Evolutionary conservation across 92 coral and sea anemone species (phyloP).

Genomic region (Palythoa caribaeorum): DNA sequence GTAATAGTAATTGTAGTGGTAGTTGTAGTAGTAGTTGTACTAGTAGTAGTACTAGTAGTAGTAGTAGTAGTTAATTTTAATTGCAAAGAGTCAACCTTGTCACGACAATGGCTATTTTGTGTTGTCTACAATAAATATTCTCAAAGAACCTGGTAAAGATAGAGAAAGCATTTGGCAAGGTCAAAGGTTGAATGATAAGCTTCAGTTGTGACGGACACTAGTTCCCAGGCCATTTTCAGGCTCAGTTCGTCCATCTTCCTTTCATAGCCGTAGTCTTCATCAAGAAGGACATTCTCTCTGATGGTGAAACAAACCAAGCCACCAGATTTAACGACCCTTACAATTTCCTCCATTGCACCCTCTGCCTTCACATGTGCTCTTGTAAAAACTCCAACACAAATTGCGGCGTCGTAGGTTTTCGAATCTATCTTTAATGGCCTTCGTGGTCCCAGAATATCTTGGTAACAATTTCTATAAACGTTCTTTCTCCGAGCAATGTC

Average conservation of each 20-base stretch:
- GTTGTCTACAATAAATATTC: background rate
- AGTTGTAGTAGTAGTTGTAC: too few relatives aligned
- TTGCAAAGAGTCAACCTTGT: too few relatives aligned
- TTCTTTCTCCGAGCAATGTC: constrained; percentile 79
- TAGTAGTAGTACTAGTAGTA: too few relatives aligned
- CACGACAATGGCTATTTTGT: background rate
- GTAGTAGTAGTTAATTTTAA: too few relatives aligned
- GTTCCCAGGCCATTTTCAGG: constrained; percentile 73
- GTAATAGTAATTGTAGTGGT: too few relatives aligned
- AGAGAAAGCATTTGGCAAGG: constrained; percentile 68
- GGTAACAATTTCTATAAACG: constrained; percentile 64
- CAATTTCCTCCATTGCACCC: constrained; percentile 95
- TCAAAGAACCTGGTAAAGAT: constrained; percentile 78
- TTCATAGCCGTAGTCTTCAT: constrained; percentile 76
- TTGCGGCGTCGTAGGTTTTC: constrained; percentile 83
- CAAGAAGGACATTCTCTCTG: constrained; percentile 80
- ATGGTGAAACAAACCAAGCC: constrained; percentile 93
- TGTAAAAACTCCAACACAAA: constrained; percentile 86
- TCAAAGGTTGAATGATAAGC: constrained; percentile 77
- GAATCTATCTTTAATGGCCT: constrained; percentile 58
- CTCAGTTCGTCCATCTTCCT: constrained; percentile 84
- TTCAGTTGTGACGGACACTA: constrained; percentile 69
- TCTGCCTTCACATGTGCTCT: constrained; percentile 87
- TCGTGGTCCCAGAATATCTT: constrained; percentile 62
- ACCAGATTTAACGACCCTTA: constrained; percentile 87